Evolutionary conservation across 2,113 vertebrate genomes (phyloP), one percentile per base, ranked within the genome.

Genomic region (Formicarius rufipectus): DNA sequence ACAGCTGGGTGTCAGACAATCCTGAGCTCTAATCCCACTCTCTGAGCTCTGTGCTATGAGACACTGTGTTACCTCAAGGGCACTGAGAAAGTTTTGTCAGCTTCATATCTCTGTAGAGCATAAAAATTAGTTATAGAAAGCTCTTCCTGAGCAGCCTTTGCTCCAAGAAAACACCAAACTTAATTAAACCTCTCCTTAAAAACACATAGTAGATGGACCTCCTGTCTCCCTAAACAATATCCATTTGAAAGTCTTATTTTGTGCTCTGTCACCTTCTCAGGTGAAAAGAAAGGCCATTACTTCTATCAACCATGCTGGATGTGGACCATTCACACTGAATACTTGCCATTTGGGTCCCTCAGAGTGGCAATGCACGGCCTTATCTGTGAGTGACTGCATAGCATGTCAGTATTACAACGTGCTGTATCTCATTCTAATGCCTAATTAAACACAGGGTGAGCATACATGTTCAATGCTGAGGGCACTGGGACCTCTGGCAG

Each of bases 1-100:
- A 82, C 91, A 94, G 91, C 89, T 96, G 96, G 81, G 77, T 81
- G 73, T 68, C 78, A 91, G 69, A 91, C 56, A 93, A 72, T 63
- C 82, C 58, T 4, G 4, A 85, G 23, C 72, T 81, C 78, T 90
- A 92, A 92, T 83, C 66, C 74, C 1, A 3, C 74, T 75, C 77
- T 56, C 39, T 63, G 55, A 76, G 53, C 63, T 85, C 58, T 8
- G 6, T 79, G 63, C 31, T 82, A 23, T 52, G 69, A 89, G 90
- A 56, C 55, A 39, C 1, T 3, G 31, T 35, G n/a, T 79, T 90
- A 55, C 50, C 83, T 95, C 91, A 89, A 89, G 84, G 87, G 42
- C 90, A 76, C 3, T 11, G 55, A 69, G 25, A 21, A 69, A 11
- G 1, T 74, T 56, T 21, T 73, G 42, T 30, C 67, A 83, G 42